Evolutionary conservation across 2,797 vertebrate genomes (phyloP).

Genomic region (Enteromius trimaculatus): DNA sequence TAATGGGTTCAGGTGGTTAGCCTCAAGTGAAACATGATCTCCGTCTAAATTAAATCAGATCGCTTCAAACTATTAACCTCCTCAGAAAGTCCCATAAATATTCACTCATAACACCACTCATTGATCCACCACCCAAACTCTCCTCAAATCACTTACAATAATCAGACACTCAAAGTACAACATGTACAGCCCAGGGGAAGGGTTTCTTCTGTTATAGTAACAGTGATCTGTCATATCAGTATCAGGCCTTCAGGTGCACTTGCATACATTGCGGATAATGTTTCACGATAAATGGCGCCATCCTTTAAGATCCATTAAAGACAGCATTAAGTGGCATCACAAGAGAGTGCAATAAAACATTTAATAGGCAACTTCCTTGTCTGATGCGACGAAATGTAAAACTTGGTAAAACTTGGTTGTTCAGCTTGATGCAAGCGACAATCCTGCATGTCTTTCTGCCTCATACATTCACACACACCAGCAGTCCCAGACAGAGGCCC

Average conservation of each 20-base stretch:
- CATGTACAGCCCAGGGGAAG: conserved; percentile 30
- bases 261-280: conserved; percentile 42
- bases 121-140: conserved; percentile 45
- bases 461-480: conserved; percentile 24
- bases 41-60: conserved; percentile 71
- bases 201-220: conserved; percentile 45
- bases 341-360: conserved; percentile 28
- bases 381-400: conserved; percentile 24
- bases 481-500: conserved; percentile 39
- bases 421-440: background rate
- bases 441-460: background rate
- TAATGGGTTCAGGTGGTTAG: conserved; percentile 65
- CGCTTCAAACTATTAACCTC: conserved; percentile 70
- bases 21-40: conserved; percentile 71
- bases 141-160: conserved; percentile 34
- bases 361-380: conserved; percentile 20
- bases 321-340: conserved; percentile 41
- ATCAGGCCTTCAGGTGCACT: conserved; percentile 47
- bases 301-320: conserved; percentile 16
- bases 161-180: conserved; percentile 45
- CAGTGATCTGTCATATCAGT: conserved; percentile 45
- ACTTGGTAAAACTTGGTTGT: background rate
- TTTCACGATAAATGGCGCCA: conserved; percentile 33
- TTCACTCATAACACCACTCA: conserved; percentile 64
- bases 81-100: conserved; percentile 67